Conservation (phyloP, 2,113 vertebrate genomes). For the Plecotus auritus region DNA sequence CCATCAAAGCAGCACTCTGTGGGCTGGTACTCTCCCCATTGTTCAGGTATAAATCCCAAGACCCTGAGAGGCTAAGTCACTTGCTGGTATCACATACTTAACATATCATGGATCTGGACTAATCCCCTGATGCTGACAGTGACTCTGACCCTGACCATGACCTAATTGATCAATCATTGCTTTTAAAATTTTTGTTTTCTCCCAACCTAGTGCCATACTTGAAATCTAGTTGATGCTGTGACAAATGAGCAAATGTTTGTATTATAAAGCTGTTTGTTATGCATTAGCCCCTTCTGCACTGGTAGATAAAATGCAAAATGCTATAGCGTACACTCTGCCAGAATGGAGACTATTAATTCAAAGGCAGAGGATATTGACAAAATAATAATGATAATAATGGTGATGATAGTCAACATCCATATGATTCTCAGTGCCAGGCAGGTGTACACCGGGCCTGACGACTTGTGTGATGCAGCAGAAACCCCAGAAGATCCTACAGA, state of each 20-base stretch:
- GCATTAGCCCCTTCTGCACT: background rate
- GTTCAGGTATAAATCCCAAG: background rate
- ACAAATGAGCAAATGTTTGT: background rate
- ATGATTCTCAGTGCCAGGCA: background rate
- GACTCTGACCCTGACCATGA: background rate
- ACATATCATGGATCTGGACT: background rate
- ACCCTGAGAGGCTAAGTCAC: background rate
- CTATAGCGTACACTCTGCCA: background rate
- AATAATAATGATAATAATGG: background rate
- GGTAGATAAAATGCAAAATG: background rate
- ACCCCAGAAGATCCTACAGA: background rate
- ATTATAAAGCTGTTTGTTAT: background rate
- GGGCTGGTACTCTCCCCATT: accelerated
- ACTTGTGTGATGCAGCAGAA: background rate
- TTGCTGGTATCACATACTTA: background rate
- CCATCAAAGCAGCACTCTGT: accelerated
- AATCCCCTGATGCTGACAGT: background rate
- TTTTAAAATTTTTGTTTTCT: background rate
- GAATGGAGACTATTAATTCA: background rate
- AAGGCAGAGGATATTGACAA: background rate
- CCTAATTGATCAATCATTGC: background rate
- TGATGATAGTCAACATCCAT: background rate
- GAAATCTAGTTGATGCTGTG: background rate
- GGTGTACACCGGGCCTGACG: background rate
- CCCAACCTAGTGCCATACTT: background rate